A percentile compares a stretch with the other conserved stretches of the same genome.
Evolutionary conservation across 2,888 invertebrate species (phyloP).

Genomic region (Spodoptera exigua): DNA sequence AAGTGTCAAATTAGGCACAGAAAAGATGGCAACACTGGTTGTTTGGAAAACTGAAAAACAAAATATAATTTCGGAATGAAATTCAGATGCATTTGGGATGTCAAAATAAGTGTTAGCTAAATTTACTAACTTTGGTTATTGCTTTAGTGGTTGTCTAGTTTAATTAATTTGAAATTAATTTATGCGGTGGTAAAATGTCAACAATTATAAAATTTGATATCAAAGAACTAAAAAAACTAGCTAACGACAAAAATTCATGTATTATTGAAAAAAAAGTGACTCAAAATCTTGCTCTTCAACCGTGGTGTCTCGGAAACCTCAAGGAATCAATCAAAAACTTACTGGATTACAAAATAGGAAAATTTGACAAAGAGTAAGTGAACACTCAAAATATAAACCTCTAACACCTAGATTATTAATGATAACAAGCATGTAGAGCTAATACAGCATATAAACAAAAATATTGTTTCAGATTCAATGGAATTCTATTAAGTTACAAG

Average conservation of each 20-base stretch:
- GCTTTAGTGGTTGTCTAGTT: conserved; percentile 7
- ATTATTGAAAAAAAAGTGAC: conserved; percentile 87
- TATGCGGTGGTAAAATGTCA: conserved; percentile 74
- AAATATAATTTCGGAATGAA: conserved; percentile 12
- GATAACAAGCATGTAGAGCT: not conserved
- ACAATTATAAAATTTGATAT: conserved; percentile 86
- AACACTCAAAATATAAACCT: not conserved
- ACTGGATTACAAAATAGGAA: conserved; percentile 89
- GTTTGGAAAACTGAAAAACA: not conserved
- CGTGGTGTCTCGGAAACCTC: conserved; percentile 90
- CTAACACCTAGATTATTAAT: no score
- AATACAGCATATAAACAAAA: not conserved
- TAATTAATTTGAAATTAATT: conserved; percentile 31
- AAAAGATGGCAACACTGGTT: no score
- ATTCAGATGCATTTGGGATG: conserved; percentile 12
- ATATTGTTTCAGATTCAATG: conserved; percentile 88
- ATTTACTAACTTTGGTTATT: conserved; percentile 17
- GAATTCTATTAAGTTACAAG: conserved; percentile 91
- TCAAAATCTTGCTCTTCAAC: conserved; percentile 90
- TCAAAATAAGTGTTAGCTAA: conserved; percentile 38
- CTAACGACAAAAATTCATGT: conserved; percentile 89
- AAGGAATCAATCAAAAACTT: conserved; percentile 89
- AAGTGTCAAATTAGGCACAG: no score
- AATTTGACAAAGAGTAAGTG: conserved; percentile 90
- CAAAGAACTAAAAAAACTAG: conserved; percentile 87